A percentile compares a stretch with the other conserved stretches of the same genome.
Evolutionary conservation across 2,113 vertebrate species (phyloP).

Genomic region (Machaerirhynchus nigripectus): DNA sequence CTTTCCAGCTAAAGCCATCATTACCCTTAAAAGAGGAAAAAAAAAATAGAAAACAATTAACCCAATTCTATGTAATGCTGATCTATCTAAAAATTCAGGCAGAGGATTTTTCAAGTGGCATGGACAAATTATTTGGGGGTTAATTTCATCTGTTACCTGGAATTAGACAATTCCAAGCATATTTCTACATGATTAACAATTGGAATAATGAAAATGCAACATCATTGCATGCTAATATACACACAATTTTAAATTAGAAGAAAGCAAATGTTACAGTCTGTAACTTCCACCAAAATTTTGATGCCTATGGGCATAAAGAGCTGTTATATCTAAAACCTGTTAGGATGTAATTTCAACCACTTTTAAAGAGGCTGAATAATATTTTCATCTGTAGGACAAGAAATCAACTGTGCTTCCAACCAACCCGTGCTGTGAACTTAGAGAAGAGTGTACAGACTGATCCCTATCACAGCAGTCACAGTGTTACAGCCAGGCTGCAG

Average conservation of each 20-base stretch:
- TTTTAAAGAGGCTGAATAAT: neutral
- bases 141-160: neutral
- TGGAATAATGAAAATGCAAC: neutral
- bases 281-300: neutral
- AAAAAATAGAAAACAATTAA: neutral
- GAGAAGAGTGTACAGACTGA: neutral
- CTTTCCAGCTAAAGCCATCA: slow-evolving; percentile 94
- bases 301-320: neutral
- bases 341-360: neutral
- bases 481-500: neutral
- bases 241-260: neutral
- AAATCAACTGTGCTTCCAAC: neutral
- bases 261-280: neutral
- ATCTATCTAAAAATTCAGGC: neutral
- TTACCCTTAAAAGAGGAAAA: slow-evolving; percentile 74
- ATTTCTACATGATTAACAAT: neutral
- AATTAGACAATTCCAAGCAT: neutral
- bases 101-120: neutral
- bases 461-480: neutral
- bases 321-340: neutral
- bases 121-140: neutral
- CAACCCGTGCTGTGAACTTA: neutral
- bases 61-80: neutral
- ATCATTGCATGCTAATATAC: neutral
- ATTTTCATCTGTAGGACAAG: neutral